Evolutionary conservation across 2,113 vertebrate genomes (phyloP).

Genomic region (Etia nguti): DNA sequence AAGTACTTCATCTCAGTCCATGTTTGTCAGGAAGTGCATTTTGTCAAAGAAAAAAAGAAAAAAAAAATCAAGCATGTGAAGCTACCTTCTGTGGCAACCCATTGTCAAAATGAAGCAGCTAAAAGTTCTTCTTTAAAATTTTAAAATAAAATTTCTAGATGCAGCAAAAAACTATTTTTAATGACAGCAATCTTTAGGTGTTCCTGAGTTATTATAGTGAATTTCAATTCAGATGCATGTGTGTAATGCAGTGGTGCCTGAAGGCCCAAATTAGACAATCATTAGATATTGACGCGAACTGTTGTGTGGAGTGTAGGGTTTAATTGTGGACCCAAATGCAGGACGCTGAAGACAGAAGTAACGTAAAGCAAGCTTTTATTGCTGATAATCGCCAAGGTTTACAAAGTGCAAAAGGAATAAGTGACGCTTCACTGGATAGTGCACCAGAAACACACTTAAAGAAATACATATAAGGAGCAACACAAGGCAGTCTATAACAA

Average conservation of each 20-base stretch:
- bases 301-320: neutral
- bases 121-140: rapidly evolving
- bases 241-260: neutral
- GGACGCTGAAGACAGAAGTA: neutral
- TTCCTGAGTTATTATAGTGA: neutral
- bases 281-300: neutral
- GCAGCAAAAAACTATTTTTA: neutral
- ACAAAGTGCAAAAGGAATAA: neutral
- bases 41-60: neutral
- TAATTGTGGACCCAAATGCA: neutral
- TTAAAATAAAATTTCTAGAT: neutral
- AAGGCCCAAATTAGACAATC: neutral
- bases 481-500: neutral
- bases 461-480: neutral
- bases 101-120: neutral
- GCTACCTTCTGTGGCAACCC: neutral
- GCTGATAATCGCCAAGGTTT: neutral
- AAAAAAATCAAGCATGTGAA: neutral
- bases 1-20: neutral
- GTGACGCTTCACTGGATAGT: neutral
- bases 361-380: neutral
- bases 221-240: neutral
- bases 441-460: neutral
- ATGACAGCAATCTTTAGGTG: neutral
- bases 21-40: neutral